Evolutionary conservation across 2,888 invertebrate genomes (phyloP), one percentile per base, ranked within the genome.

Genomic region (Neria commutata): DNA sequence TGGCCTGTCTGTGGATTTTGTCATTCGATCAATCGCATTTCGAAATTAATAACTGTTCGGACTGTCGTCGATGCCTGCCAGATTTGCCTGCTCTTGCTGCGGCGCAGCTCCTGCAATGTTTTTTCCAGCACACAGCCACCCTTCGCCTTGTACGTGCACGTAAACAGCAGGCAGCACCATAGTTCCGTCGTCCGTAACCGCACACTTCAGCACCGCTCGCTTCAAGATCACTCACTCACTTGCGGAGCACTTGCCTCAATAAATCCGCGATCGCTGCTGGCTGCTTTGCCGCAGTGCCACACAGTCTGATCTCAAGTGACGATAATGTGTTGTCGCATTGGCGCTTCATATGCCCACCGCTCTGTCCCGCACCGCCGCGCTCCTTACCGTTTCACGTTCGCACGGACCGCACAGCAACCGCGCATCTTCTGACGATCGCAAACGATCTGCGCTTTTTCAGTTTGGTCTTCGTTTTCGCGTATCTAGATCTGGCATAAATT

Each of bases 21-120:
- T 73, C 73, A 73, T 71, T 73, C 71, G 67, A 73, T 73, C 73
- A 72, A 72, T 73, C 72, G 66, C 56, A 63, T 69, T 69, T 65
- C 66, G 63, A 69, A 73, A 72, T 72, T 71, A 73, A 73, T 73
- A 73, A 73, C 73, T 71, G 66, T 63, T 49, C 66, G 64, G 60
- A 58, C 58, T 67, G 66, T 66, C 63, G 62, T 62, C 55, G 51
- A 42, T 47, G 25, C 34, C 45, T 14, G 42, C 42, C 42, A n/a
- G n/a, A n/a, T n/a, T n/a, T n/a, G 42, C 42, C n/a, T 42, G n/a
- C n/a, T n/a, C n/a, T n/a, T n/a, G n/a, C n/a, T n/a, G 42, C 17
- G 19, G n/a, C n/a, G 8, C n/a, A 42, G 17, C 42, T 42, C 42
- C 42, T 21, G 42, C 42, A 17, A 42, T 42, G 42, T 19, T 42